Evolutionary conservation across 2,113 vertebrate genomes (phyloP).

Genomic region (Bothrops jararaca): DNA sequence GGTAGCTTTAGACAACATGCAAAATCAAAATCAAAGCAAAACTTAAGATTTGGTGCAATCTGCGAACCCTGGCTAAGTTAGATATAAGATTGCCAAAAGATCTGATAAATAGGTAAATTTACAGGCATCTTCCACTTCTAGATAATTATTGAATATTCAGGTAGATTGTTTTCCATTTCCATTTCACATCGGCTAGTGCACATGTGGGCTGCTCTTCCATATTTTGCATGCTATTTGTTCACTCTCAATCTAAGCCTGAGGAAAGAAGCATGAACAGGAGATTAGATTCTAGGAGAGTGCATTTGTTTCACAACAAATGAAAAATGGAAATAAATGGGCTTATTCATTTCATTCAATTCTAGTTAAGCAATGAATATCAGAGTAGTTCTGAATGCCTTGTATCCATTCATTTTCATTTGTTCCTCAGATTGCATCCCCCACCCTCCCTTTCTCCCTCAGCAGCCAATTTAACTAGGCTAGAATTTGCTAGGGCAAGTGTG

Average conservation of each 20-base stretch:
- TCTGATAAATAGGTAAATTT: neutral
- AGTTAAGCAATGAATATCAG: neutral
- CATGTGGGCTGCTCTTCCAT: neutral
- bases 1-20: neutral
- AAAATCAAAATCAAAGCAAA: neutral
- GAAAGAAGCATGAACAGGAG: neutral
- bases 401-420: neutral
- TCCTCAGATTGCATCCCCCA: neutral
- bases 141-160: neutral
- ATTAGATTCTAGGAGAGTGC: neutral
- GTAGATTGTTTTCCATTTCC: neutral
- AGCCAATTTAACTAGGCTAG: neutral
- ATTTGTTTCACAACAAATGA: neutral
- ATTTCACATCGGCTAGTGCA: neutral
- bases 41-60: neutral
- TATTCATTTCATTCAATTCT: neutral
- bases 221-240: neutral
- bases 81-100: neutral
- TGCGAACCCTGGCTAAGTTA: neutral
- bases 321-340: neutral
- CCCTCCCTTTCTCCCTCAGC: neutral
- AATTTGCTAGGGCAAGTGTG: neutral
- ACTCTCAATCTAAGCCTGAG: neutral
- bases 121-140: neutral
- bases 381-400: neutral